Evolutionary conservation across 2,888 invertebrate species (phyloP), one percentile per base, ranked within the genome.

Genomic region (Cephus nigrinus): DNA sequence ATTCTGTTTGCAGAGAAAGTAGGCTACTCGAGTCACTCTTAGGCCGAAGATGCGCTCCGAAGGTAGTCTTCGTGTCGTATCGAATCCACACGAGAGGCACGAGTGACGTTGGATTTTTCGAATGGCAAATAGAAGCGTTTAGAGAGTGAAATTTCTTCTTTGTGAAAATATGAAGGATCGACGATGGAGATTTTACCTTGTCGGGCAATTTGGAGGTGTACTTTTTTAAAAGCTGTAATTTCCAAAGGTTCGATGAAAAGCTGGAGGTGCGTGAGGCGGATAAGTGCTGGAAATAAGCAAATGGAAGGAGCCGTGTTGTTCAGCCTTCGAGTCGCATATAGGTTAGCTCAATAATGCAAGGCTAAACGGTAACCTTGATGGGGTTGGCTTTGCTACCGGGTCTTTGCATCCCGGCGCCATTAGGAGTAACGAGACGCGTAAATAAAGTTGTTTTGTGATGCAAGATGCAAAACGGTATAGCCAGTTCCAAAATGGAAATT

Each of bases 1-100:
- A 90, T 90, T 89, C 88, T 88, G 88, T 88, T 87, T 86, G 85
- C 84, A 86, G 91, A 90, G 91, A 91, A 91, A 91, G 91, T 91
- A 91, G 91, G 91, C 89, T 90, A 88, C 80, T 81, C 71, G 71
- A 71, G 12, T 71, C 31, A 71, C 71, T 71, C 71, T 71, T 78
- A 78, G 80, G 76, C 73, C 82, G 82, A 86, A 85, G 88, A 88
- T 88, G 86, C 85, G 82, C 80, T 75, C 74, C 30, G 79, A 79
- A 15, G 71, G 71, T 55, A 31, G 15, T 11, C 71, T 31, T 15
- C 31, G 71, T 71, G 32, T 31, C 71, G 31, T 31, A 71, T 32
- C 71, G 71, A 55, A 55, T 55, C 55, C 40, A 9, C 5, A 55
- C 5, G 23, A 55, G 40, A 23, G 4, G 5, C 40, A 55, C 15